phyloP scores from a whole-genome alignment of 2,888 invertebrate species.

The Atethmia centrago region DNA sequence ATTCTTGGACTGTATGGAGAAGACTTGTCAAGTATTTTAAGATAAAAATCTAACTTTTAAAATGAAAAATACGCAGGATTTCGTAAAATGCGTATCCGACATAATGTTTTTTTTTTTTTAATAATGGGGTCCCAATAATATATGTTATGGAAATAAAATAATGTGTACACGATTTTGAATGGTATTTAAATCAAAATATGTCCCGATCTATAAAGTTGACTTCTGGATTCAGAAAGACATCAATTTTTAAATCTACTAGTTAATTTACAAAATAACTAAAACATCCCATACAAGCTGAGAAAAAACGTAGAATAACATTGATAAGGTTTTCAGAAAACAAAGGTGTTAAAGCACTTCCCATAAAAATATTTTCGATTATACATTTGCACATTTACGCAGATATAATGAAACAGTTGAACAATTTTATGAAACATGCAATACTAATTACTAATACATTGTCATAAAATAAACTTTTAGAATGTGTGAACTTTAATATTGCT shows the following conservation, averaged over 20 bases:
- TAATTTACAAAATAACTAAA: too few species aligned
- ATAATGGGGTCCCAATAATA: conserved; percentile 34
- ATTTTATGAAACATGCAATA: neutral
- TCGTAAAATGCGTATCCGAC: neutral
- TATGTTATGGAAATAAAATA: conserved; percentile 31
- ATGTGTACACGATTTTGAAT: conserved; percentile 44
- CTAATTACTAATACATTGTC: neutral
- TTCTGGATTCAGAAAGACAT: neutral
- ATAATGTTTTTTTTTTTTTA: conserved; percentile 10
- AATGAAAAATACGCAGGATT: neutral
- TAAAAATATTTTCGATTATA: neutral
- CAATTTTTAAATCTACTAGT: neutral
- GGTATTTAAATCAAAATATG: conserved; percentile 36
- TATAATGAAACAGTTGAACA: neutral
- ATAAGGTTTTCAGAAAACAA: conserved; percentile 3
- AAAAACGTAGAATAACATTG: neutral
- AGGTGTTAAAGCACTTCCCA: neutral
- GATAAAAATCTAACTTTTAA: neutral
- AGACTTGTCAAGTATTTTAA: neutral
- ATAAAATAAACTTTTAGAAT: neutral
- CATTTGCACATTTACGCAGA: conserved; percentile 9
- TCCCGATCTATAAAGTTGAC: conserved; percentile 29
- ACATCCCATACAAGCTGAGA: neutral
- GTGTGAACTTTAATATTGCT: neutral
- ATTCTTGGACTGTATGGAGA: neutral